phyloP scores from a whole-genome alignment of 1,140 invertebrate species.

The Drosophila baimaii region DNA sequence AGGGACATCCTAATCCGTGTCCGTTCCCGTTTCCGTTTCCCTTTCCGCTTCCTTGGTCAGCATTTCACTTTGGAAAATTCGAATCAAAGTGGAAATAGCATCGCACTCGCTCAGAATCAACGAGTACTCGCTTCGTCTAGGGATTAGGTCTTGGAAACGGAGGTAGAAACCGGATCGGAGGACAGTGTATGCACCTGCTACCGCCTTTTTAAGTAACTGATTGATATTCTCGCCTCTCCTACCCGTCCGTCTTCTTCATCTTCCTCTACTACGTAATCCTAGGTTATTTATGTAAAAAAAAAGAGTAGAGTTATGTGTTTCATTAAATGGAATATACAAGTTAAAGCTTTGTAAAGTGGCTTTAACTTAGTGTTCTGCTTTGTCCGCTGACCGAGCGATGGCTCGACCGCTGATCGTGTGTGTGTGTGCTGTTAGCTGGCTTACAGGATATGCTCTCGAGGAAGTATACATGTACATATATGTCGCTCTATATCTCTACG shows the following conservation, averaged over 20 bases:
- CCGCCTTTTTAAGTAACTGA: constrained; percentile 65
- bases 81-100: neutral
- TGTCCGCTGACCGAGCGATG: too few relatives aligned
- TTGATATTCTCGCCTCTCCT: constrained; percentile 26
- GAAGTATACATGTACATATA: constrained; percentile 11
- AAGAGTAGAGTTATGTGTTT: constrained; percentile 21
- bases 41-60: neutral
- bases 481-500: constrained; percentile 17
- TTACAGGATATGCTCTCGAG: constrained; percentile 39
- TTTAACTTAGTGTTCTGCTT: constrained; percentile 43
- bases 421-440: constrained; percentile 50
- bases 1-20: constrained; percentile 6
- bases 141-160: neutral
- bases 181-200: constrained; percentile 20
- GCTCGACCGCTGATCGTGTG: constrained; percentile 14
- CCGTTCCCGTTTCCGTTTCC: constrained; percentile 12
- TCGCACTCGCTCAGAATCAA: neutral
- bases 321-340: constrained; percentile 74
- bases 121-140: neutral
- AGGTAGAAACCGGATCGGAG: constrained; percentile 5
- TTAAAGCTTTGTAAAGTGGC: constrained; percentile 60
- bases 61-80: neutral
- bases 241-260: too few relatives aligned
- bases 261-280: constrained; percentile 20
- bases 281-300: constrained; percentile 28